Evolutionary conservation across 1,140 invertebrate genomes (phyloP).

Genomic region (Hypothenemus hampei): DNA sequence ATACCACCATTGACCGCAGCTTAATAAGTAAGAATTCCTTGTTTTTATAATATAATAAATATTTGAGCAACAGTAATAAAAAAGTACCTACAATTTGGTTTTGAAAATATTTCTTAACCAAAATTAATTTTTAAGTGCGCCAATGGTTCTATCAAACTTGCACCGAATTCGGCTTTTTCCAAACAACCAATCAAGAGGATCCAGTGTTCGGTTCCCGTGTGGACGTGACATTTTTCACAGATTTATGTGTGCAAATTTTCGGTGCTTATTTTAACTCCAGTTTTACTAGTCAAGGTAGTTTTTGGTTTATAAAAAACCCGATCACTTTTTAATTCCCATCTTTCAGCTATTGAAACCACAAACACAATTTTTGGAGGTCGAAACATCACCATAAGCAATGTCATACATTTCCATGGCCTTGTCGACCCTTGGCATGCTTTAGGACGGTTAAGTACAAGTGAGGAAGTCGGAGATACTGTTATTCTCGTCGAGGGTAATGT

Average conservation of each 20-base stretch:
- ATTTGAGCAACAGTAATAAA: too few species aligned
- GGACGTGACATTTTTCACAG: conserved; percentile 56
- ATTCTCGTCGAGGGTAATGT: conserved; percentile 17
- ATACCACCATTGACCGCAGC: conserved; percentile 4
- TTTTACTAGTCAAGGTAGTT: background rate
- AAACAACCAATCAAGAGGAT: conserved; percentile 58
- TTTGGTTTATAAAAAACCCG: too few species aligned
- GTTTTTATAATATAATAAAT: background rate
- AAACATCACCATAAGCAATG: conserved; percentile 52
- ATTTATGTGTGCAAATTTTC: conserved; percentile 65
- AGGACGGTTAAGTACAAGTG: conserved; percentile 53
- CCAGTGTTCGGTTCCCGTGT: conserved; percentile 62
- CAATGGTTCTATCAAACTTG: conserved; percentile 81
- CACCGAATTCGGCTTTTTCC: conserved; percentile 78
- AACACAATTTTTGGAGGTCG: conserved; percentile 58
- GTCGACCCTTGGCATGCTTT: conserved; percentile 63
- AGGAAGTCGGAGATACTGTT: conserved; percentile 47
- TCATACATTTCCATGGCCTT: conserved; percentile 60
- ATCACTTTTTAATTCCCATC: conserved; percentile 47
- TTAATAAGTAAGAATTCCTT: conserved; percentile 10
- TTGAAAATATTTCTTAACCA: too few species aligned
- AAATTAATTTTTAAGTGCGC: conserved; percentile 46
- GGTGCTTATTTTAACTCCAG: conserved; percentile 42
- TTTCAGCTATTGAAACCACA: conserved; percentile 50
- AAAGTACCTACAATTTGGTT: too few species aligned